phyloP scores from a whole-genome alignment of 2,113 vertebrate genomes.

The Tragelaphus scriptus region DNA sequence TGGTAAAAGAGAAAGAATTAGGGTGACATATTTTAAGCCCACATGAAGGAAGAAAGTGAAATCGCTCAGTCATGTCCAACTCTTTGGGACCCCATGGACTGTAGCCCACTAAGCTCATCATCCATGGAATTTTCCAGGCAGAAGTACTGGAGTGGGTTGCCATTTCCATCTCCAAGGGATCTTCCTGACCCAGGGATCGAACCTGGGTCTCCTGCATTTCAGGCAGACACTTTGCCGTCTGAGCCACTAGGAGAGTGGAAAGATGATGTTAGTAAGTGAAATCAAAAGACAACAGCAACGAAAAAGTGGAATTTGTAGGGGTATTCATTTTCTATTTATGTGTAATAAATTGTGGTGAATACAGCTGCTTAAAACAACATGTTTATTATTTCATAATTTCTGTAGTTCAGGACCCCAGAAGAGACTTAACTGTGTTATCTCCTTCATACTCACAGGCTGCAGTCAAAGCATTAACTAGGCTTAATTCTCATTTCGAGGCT shows the following conservation, averaged over 20 bases:
- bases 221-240: fast-evolving
- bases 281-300: not conserved
- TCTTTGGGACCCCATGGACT: not conserved
- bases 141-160: not conserved
- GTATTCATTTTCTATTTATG: not conserved
- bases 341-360: not conserved
- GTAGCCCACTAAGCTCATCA: not conserved
- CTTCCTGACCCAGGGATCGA: not conserved
- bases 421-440: not conserved
- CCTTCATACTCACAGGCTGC: not conserved
- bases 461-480: not conserved
- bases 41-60: not conserved
- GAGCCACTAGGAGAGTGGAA: not conserved
- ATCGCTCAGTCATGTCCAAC: not conserved
- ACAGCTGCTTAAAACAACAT: not conserved
- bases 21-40: not conserved
- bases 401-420: not conserved
- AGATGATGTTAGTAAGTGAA: not conserved
- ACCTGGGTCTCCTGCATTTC: not conserved
- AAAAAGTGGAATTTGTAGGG: not conserved
- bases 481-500: not conserved
- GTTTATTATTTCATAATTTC: not conserved
- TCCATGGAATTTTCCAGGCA: not conserved
- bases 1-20: not conserved
- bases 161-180: not conserved